phyloP scores from a whole-genome alignment of 2,888 invertebrate species.

The Ormyrus pomaceus region DNA sequence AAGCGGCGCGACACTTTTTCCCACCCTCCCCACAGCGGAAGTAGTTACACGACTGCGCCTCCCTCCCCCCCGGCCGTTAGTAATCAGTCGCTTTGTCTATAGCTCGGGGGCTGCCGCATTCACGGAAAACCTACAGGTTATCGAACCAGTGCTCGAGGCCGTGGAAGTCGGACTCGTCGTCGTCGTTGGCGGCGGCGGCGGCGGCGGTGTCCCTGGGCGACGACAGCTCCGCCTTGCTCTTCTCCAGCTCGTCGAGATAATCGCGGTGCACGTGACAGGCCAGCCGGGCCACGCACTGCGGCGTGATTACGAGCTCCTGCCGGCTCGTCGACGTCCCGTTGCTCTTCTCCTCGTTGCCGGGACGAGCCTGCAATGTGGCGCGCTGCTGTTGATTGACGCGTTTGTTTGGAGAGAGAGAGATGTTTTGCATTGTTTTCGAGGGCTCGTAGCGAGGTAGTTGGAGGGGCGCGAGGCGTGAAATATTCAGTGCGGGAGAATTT shows the following conservation, averaged over 20 bases:
- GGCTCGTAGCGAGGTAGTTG: too few species aligned
- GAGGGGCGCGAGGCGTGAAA: too few species aligned
- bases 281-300: slow-evolving; percentile 70
- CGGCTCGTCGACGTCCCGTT: slow-evolving; percentile 5
- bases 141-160: slow-evolving; percentile 64
- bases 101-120: neutral
- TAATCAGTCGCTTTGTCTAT: slow-evolving; percentile 12
- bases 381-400: too few species aligned
- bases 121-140: slow-evolving; percentile 64
- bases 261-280: slow-evolving; percentile 71
- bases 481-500: too few species aligned
- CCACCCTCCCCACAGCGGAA: too few species aligned
- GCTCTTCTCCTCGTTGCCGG: neutral
- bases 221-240: slow-evolving; percentile 57
- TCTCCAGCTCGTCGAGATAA: slow-evolving; percentile 64
- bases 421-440: too few species aligned
- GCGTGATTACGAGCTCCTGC: slow-evolving; percentile 63
- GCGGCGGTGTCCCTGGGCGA: neutral
- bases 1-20: too few species aligned
- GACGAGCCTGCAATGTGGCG: too few species aligned
- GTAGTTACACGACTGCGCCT: too few species aligned
- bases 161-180: slow-evolving; percentile 58
- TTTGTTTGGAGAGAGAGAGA: too few species aligned
- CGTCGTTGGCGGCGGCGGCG: neutral
- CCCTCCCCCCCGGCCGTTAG: too few species aligned